These are phyloP conservation scores for Anoura caudifer DNA, from an alignment of 2,113 vertebrate species.

Conservation along the genomic window DNA sequence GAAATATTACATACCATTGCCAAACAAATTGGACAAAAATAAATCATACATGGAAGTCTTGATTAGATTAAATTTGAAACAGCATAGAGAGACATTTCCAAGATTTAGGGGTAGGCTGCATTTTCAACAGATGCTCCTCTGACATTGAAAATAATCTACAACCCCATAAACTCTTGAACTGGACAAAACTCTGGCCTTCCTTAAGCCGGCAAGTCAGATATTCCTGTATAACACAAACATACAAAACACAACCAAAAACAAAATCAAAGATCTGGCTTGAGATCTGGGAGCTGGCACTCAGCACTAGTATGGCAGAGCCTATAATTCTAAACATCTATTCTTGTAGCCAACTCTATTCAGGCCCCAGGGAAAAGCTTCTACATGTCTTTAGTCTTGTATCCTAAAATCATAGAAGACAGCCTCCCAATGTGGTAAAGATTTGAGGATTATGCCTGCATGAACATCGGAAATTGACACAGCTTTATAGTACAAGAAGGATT, in stretches of 20 bases:
- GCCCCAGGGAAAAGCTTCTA: background rate
- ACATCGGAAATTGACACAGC: background rate
- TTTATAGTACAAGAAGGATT: conserved; percentile 19
- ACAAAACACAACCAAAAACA: background rate
- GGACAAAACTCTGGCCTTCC: background rate
- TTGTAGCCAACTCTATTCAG: background rate
- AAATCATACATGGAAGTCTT: background rate
- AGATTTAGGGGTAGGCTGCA: background rate
- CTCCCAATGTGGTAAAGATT: background rate
- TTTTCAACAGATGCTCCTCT: background rate
- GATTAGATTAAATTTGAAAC: conserved; percentile 1
- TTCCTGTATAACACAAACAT: background rate
- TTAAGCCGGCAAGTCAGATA: background rate
- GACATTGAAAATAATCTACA: background rate
- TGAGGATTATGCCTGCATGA: background rate
- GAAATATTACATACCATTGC: background rate
- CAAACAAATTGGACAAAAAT: background rate
- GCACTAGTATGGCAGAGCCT: background rate
- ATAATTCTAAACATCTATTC: background rate
- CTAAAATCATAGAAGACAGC: background rate
- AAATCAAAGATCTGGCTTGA: background rate
- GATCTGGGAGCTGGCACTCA: background rate
- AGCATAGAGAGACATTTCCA: background rate
- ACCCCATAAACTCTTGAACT: background rate
- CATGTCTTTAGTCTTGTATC: background rate